Percentiles rank a stretch among this genome's conserved stretches.
Conservation (phyloP, 2,888 invertebrate genomes). For the Drosophila imparisetae region DNA sequence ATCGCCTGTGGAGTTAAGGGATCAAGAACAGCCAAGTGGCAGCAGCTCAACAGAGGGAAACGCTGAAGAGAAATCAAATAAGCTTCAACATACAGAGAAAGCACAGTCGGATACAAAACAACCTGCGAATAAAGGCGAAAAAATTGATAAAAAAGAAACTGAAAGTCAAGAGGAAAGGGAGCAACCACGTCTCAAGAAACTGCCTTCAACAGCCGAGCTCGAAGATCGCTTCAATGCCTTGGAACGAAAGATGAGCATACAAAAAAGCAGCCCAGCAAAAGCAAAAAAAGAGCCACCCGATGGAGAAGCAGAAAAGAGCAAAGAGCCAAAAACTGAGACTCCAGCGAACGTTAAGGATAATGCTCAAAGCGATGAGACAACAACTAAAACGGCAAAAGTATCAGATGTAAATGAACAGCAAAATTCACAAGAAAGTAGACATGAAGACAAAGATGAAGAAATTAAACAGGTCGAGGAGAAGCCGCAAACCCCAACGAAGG, state of each 20-base stretch:
- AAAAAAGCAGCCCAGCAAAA: conserved; percentile 62
- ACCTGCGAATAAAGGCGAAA: conserved; percentile 24
- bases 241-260: conserved; percentile 65
- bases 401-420: not conserved
- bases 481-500: not conserved
- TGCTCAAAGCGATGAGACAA: not conserved
- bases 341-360: conserved; percentile 2
- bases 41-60: conserved; percentile 37
- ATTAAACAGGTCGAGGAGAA: not conserved
- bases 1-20: conserved; percentile 51
- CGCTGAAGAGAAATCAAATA: conserved; percentile 38
- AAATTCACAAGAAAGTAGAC: not conserved
- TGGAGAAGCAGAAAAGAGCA: conserved; percentile 19
- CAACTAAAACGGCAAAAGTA: not conserved
- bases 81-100: conserved; percentile 35
- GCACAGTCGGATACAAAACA: conserved; percentile 28
- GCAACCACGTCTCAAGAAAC: conserved; percentile 59
- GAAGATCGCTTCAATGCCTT: conserved; percentile 79
- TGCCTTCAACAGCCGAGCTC: conserved; percentile 77
- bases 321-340: not conserved
- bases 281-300: conserved; percentile 80
- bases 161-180: conserved; percentile 12
- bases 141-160: conserved; percentile 15
- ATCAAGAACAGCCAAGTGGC: conserved; percentile 33
- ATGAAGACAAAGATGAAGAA: not conserved